Base-by-base conservation (phyloP, 2,113 vertebrate genomes). In the Marmota flaviventris region DNA sequence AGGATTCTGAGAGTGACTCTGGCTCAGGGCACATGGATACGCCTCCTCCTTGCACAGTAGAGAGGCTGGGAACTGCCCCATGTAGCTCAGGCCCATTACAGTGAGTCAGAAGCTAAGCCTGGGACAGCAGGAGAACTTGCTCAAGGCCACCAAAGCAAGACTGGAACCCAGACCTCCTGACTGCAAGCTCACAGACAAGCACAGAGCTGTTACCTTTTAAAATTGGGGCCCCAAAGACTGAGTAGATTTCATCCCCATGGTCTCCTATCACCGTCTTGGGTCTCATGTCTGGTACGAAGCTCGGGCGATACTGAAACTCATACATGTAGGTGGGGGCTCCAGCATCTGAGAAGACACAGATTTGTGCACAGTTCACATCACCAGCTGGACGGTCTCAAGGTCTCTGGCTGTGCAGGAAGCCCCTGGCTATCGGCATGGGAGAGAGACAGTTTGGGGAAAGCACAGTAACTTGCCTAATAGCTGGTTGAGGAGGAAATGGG, bases 181-280 rank as follows among this genome's bases (percentile, higher is more conserved):
- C 7, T 63, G 4, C 32, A 58, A 22, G 20, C 4, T 10, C 9
- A 48, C 9, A 27, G 20, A 22, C 42, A 5, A 8, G 0, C 13
- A 96, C 7, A 39, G 17, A 94, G 4, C 76, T 13, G 9, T 99
- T 90, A 81, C 97, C 94, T 63, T 97, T 98, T 67, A 97, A 96
- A 97, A 99, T 96, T 37, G 99, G 99, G 0, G 61, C 39, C 45
- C 99, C 99, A 0, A 98, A 97, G 20, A 99, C 97, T 1, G 98
- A 97, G 56, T 94, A 89, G 2, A 99, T 0, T 12, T 99, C 99
- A 58, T 99, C 99, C 12, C 82, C 95, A 0, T 99, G 99, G 96
- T 99, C 99, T 11, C 94, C 75, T 0, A 93, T 53, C 34, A 99
- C 98, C 8, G 97, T 99, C 89, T 97, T 98, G 17, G 99, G 90